phyloP scores from a whole-genome alignment of 1,140 invertebrate genomes.

The Piezodorus guildinii region DNA sequence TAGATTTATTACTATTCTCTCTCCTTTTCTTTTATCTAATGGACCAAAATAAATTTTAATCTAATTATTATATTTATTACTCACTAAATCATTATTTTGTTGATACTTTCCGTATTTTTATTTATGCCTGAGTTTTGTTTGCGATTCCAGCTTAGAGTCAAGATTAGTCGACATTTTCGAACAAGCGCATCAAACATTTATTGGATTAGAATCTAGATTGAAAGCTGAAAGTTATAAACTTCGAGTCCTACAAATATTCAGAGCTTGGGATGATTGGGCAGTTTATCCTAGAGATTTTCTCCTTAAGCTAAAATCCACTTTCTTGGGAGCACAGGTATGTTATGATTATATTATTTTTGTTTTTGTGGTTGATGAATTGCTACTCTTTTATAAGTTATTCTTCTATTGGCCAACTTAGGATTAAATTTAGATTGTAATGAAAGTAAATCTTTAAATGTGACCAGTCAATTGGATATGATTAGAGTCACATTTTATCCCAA shows the following conservation, averaged over 20 bases:
- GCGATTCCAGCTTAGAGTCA: constrained; percentile 60
- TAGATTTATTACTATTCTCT: too few relatives aligned
- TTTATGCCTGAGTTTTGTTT: neutral
- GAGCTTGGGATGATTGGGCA: constrained; percentile 96
- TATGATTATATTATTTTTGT: neutral
- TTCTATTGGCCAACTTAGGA: too few relatives aligned
- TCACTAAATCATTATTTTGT: too few relatives aligned
- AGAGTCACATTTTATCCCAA: too few relatives aligned
- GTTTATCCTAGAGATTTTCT: constrained; percentile 93
- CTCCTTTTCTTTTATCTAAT: too few relatives aligned
- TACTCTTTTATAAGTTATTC: too few relatives aligned
- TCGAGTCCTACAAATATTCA: constrained; percentile 84
- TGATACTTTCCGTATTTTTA: neutral
- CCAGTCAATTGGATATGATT: too few relatives aligned
- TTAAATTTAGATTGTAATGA: too few relatives aligned
- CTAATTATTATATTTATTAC: too few relatives aligned
- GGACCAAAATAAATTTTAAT: too few relatives aligned
- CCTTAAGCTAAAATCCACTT: constrained; percentile 79
- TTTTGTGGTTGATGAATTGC: too few relatives aligned
- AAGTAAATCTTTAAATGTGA: too few relatives aligned
- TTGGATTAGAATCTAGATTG: constrained; percentile 71
- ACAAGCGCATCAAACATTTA: constrained; percentile 62
- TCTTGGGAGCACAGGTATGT: constrained; percentile 51
- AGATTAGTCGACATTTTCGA: constrained; percentile 80
- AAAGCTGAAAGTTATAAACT: constrained; percentile 95